Evolutionary conservation across 2,797 vertebrate genomes (phyloP), one percentile per base, ranked within the genome.

Genomic region (Miopithecus talapoin): DNA sequence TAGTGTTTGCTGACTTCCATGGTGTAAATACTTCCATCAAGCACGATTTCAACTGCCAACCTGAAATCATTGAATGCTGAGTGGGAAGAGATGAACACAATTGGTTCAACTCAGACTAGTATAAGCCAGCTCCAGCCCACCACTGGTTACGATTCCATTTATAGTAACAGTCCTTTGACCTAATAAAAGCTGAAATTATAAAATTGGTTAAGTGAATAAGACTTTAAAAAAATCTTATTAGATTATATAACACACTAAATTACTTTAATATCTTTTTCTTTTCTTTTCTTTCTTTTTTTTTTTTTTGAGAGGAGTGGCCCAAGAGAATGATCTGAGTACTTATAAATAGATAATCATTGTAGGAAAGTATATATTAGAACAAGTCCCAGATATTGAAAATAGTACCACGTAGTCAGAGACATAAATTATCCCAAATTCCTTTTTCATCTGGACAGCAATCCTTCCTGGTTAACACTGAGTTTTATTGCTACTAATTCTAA

Each of bases 401-500:
- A 81, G 21, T 93, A 28, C 28, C 39, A 74, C 39, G 21, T 50
- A 81, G 21, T 55, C 39, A 80, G 39, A 90, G 72, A 84, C 39
- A 81, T 64, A 85, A 91, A 80, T 81, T 76, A 57, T 24, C 7
- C 50, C 72, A 93, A 91, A 85, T 70, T 80, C 36, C 26, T 76
- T 92, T 79, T 89, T 41, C 6, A 91, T 43, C 41, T 90, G 48
- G 26, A 76, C 12, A 92, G 41, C 10, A 88, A 68, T 95, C 14
- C 70, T 64, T 94, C 12, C 13, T 53, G 26, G 41, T 90, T 95
- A 90, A 36, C 13, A 46, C 8, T 64, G 46, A 88, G n/a, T 75
- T 95, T 97, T 91, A 13, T 75, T 97, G 70, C n/a, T 83, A 53
- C 24, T 93, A 43, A 43, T 95, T 91, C 46, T 97, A 85, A 72